Evolutionary conservation across 2,888 invertebrate genomes (phyloP), one percentile per base, ranked within the genome.

Genomic region (Melieria omissa): DNA sequence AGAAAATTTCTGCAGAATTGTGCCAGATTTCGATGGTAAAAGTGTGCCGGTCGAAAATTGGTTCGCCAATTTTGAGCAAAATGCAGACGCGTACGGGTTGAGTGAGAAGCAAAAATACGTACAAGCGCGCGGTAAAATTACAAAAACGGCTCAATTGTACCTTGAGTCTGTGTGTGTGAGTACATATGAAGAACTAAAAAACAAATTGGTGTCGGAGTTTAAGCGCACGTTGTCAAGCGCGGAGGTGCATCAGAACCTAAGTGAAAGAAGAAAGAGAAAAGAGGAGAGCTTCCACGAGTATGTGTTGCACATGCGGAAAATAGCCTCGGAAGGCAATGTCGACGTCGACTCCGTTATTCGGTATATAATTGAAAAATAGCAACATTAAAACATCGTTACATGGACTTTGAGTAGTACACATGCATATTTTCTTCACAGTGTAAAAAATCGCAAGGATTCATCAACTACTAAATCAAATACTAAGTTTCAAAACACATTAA

Each of bases 91-190:
- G 4, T 71, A 74, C 57, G 55, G 65, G 5, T 41, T 74, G 9
- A 74, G 57, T 49, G 52, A 45, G 3, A 72, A 71, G 47, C 74
- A 74, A 60, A 74, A 71, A 65, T 75, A 75, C 46, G 75, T 74
- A 42, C 71, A 76, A 52, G 72, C 74, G 1, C 63, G 76, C 4
- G 66, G 69, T 4, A 75, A 75, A 68, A 74, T 64, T 65, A 67
- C 62, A 45, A 70, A 71, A 10, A 75, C 73, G 45, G 73, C 73
- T 4, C 49, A 73, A 10, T 63, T 75, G 41, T 75, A 74, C 55
- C 58, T 73, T 1, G 73, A 77, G 60, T 69, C 73, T 12, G 70
- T 67, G 41, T 29, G 46, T 41, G 69, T 74, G 4, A 70, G 57
- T 41, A 52, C 61, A 6, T 74, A 67, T 12, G 49, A 49, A 10